A percentile compares a stretch with the other conserved stretches of the same genome.
Conservation (phyloP, 1,140 invertebrate species). For the Zaprionus africanus region DNA sequence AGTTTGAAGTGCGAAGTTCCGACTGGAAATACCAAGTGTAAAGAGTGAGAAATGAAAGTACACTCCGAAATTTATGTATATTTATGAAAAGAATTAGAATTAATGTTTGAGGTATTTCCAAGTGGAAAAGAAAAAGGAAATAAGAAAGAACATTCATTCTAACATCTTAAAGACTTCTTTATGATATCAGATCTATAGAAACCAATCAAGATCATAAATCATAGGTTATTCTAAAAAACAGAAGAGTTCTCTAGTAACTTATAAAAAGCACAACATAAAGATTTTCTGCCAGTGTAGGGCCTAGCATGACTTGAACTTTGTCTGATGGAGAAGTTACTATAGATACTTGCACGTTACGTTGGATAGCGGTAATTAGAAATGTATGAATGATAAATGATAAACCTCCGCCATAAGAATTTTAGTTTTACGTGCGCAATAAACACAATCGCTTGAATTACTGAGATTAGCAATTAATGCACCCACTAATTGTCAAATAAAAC, state of each 20-base stretch:
- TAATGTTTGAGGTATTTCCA: too few relatives aligned
- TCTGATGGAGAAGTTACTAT: background rate
- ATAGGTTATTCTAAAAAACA: too few relatives aligned
- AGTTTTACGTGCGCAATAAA: slow-evolving; percentile 19
- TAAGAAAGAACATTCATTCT: background rate
- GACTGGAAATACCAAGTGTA: background rate
- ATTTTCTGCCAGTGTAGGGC: background rate
- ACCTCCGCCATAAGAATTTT: background rate
- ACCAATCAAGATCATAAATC: background rate
- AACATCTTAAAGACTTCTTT: background rate
- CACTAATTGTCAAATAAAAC: slow-evolving; percentile 56
- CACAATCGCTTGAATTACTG: slow-evolving; percentile 13
- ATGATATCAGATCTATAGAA: background rate
- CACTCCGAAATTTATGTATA: background rate
- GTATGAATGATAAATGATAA: slow-evolving; percentile 38
- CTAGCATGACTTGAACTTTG: slow-evolving; percentile 38
- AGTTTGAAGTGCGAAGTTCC: background rate
- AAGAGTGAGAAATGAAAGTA: background rate
- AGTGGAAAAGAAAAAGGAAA: too few relatives aligned
- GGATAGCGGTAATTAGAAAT: slow-evolving; percentile 28
- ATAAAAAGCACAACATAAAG: background rate
- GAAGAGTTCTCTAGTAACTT: background rate
- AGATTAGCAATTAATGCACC: slow-evolving; percentile 55
- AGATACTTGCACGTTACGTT: slow-evolving; percentile 3
- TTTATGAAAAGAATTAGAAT: too few relatives aligned